Evolutionary conservation across 2,797 vertebrate genomes (phyloP).

Genomic region (Onychomys torridus): DNA sequence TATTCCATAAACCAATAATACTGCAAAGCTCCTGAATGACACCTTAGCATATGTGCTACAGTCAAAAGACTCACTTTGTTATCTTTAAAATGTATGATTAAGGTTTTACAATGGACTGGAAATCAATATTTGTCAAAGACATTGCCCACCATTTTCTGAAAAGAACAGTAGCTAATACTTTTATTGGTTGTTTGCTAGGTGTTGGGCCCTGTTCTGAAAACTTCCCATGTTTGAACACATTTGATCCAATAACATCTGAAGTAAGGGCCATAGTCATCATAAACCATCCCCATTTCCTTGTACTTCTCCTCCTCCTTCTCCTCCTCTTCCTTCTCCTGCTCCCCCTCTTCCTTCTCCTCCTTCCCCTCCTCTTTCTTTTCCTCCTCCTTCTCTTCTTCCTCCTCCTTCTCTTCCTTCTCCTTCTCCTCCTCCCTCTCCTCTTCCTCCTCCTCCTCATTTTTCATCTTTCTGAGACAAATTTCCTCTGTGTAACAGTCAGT

Average conservation of each 20-base stretch:
- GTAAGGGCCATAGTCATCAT: background rate
- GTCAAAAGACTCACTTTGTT: background rate
- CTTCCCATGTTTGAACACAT: slow-evolving; percentile 2
- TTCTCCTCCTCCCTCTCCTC: too few species aligned
- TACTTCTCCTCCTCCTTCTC: too few species aligned
- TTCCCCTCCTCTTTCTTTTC: too few species aligned
- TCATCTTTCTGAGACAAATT: background rate
- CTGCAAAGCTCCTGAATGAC: slow-evolving; percentile 15
- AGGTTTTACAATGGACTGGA: slow-evolving; percentile 6
- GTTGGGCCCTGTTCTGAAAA: background rate
- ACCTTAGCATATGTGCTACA: background rate
- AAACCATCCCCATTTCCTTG: background rate
- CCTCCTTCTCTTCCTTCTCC: rapidly evolving
- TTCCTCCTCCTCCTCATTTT: background rate
- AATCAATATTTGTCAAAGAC: slow-evolving; percentile 41
- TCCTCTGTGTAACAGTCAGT: background rate
- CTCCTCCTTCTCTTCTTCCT: too few species aligned
- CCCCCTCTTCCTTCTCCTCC: rapidly evolving
- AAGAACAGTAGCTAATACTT: slow-evolving; percentile 26
- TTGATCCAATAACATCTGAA: slow-evolving; percentile 21
- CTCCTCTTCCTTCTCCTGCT: too few species aligned
- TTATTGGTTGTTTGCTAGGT: background rate
- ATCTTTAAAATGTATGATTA: slow-evolving; percentile 43
- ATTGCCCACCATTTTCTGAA: slow-evolving; percentile 32
- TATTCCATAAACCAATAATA: background rate